Evolutionary conservation across 2,888 invertebrate species (phyloP).

Genomic region (Oscheius myriophilus): DNA sequence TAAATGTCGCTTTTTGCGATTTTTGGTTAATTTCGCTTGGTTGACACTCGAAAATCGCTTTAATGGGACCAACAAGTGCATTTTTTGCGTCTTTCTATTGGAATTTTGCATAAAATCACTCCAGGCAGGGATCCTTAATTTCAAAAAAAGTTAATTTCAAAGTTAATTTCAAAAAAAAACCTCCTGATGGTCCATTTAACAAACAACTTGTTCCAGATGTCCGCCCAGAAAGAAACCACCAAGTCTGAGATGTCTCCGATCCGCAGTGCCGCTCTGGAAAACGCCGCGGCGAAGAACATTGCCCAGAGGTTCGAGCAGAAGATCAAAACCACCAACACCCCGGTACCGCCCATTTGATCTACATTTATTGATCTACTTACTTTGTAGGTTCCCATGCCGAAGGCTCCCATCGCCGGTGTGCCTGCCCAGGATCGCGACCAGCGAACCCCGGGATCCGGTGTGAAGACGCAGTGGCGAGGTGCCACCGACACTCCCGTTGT

Average conservation of each 20-base stretch:
- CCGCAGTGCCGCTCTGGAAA: conserved; percentile 37
- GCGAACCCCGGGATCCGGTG: conserved; percentile 6
- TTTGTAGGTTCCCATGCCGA: conserved; percentile 14
- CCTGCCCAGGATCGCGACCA: not conserved
- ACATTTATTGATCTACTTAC: not conserved
- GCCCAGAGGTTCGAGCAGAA: conserved; percentile 44
- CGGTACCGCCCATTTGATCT: not conserved
- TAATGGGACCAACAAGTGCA: no score
- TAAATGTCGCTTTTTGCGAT: no score
- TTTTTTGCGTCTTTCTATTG: no score
- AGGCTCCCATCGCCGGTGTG: conserved; percentile 11
- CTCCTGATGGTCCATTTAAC: no score
- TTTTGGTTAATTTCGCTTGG: no score
- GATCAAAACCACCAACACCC: conserved; percentile 18
- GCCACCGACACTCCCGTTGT: conserved; percentile 51
- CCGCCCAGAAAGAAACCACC: not conserved
- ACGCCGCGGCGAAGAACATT: conserved; percentile 38
- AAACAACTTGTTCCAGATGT: not conserved
- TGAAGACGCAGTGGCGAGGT: conserved; percentile 56
- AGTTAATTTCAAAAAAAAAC: no score
- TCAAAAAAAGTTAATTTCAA: no score
- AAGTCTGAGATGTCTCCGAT: conserved; percentile 35
- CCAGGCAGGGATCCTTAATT: no score
- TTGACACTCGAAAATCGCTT: no score
- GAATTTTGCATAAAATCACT: no score